Percentiles rank a stretch among this genome's conserved stretches.
Evolutionary conservation across 2,797 vertebrate genomes (phyloP).

Genomic region (Lepilemur ruficaudatus): DNA sequence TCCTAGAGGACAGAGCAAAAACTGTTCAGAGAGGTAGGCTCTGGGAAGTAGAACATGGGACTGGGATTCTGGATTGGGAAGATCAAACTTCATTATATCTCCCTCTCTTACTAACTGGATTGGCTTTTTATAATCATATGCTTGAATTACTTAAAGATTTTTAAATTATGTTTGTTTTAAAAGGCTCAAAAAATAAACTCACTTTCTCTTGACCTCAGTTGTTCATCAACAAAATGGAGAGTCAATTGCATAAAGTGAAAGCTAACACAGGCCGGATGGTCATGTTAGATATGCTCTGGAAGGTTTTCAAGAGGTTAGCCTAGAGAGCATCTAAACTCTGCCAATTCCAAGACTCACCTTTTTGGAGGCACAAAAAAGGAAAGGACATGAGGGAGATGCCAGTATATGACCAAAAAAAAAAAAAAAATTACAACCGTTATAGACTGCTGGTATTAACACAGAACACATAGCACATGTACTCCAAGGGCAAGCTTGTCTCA

Average conservation of each 20-base stretch:
- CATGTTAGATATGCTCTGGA: neutral
- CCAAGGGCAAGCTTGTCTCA: neutral
- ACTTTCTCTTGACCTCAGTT: neutral
- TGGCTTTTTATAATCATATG: neutral
- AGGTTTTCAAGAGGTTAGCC: neutral
- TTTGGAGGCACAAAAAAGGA: neutral
- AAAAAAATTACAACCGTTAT: neutral
- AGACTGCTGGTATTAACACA: neutral
- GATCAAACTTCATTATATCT: neutral
- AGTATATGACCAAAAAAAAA: neutral
- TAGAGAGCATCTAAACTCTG: neutral
- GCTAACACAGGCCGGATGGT: neutral
- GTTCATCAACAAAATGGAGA: neutral
- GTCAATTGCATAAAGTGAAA: neutral
- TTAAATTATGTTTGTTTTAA: neutral
- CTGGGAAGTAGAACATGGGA: neutral
- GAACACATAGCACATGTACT: neutral
- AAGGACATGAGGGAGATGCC: neutral
- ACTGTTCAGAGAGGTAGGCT: neutral
- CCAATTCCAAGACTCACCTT: neutral
- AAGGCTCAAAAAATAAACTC: neutral
- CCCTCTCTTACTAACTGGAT: neutral
- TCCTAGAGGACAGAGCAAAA: neutral
- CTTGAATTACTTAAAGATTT: conserved; percentile 27
- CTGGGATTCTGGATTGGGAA: neutral